Evolutionary conservation across 2,797 vertebrate species (phyloP).

Genomic region (Argya squamiceps): DNA sequence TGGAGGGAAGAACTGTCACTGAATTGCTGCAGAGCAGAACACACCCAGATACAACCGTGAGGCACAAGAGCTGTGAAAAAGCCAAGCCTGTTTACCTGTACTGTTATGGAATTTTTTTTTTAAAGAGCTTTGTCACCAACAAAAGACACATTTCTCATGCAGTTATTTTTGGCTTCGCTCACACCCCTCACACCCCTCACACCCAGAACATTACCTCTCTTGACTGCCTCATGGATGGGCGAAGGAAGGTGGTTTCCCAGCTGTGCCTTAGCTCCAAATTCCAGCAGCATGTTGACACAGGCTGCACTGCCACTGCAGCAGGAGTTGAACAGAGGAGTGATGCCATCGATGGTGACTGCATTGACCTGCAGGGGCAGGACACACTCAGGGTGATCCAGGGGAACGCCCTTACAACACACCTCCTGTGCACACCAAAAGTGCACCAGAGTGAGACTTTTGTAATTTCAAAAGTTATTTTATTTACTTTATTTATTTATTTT

Average conservation of each 20-base stretch:
- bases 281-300: constrained; percentile 83
- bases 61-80: neutral
- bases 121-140: too few species aligned
- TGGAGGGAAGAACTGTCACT: neutral
- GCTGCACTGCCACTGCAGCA: constrained; percentile 86
- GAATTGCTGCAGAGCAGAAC: neutral
- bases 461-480: neutral
- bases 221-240: constrained; percentile 85
- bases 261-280: constrained; percentile 76
- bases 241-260: constrained; percentile 75
- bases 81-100: neutral
- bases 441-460: neutral
- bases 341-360: constrained; percentile 80
- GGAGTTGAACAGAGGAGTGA: constrained; percentile 87
- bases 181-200: neutral
- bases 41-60: neutral
- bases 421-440: neutral
- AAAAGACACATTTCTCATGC: neutral
- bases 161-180: neutral
- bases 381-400: fast-evolving
- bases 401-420: fast-evolving
- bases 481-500: neutral
- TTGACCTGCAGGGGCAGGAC: constrained; percentile 76
- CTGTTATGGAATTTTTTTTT: neutral
- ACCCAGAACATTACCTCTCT: constrained; percentile 77